Evolutionary conservation across 1,140 invertebrate species (phyloP).

Genomic region (Plutomurus gul): DNA sequence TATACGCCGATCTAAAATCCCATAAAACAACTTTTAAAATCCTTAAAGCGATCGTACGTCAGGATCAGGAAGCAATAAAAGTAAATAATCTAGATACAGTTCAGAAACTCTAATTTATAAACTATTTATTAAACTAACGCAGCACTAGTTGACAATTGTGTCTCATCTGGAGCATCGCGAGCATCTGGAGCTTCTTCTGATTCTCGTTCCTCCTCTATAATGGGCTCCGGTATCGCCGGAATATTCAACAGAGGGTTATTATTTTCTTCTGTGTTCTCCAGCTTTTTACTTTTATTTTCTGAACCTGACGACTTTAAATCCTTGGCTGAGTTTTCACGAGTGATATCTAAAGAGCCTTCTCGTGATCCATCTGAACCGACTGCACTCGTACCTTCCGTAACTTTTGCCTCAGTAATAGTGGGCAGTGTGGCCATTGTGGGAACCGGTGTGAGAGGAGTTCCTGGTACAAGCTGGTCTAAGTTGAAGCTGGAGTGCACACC

Average conservation of each 20-base stretch:
- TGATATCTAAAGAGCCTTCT: neutral
- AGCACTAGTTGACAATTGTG: slow-evolving; percentile 35
- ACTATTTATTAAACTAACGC: neutral
- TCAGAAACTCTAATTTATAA: neutral
- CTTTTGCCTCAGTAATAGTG: slow-evolving; percentile 76
- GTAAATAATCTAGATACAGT: neutral
- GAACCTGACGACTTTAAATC: neutral
- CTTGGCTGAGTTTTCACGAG: neutral
- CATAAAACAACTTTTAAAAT: neutral
- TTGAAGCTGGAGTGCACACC: slow-evolving; percentile 90
- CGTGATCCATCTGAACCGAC: neutral
- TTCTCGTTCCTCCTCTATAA: slow-evolving; percentile 44
- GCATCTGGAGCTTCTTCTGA: neutral
- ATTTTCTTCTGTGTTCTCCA: neutral
- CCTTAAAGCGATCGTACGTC: neutral
- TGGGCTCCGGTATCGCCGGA: slow-evolving; percentile 32
- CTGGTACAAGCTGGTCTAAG: slow-evolving; percentile 68
- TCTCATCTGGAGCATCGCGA: neutral
- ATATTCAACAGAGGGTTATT: neutral
- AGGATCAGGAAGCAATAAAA: neutral
- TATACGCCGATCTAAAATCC: neutral
- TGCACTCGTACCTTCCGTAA: slow-evolving; percentile 54
- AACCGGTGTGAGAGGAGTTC: slow-evolving; percentile 70
- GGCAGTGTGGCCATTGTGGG: slow-evolving; percentile 71
- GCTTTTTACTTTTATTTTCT: neutral